phyloP scores from a whole-genome alignment of 2,888 invertebrate genomes.

The Ctenicera cuprea region DNA sequence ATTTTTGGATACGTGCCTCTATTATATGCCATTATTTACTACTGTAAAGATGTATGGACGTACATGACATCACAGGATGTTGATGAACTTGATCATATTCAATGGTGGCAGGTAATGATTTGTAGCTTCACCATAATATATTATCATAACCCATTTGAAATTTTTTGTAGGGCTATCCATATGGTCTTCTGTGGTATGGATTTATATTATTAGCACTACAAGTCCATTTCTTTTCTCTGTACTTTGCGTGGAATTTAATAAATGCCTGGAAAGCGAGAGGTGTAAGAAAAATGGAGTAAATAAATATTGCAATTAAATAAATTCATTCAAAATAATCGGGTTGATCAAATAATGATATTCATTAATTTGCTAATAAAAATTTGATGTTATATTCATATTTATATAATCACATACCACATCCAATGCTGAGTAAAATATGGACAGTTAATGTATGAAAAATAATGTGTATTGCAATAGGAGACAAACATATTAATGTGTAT shows the following conservation, averaged over 20 bases:
- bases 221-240: constrained; percentile 90
- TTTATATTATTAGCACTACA: constrained; percentile 92
- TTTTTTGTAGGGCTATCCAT: constrained; percentile 85
- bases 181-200: constrained; percentile 94
- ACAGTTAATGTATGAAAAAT: too few species aligned
- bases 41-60: constrained; percentile 88
- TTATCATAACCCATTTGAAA: constrained; percentile 41
- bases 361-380: neutral
- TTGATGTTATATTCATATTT: too few species aligned
- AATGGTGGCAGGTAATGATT: constrained; percentile 85
- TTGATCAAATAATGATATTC: constrained; percentile 11
- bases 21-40: constrained; percentile 87
- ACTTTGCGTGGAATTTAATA: constrained; percentile 88
- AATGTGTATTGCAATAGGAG: too few species aligned
- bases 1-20: constrained; percentile 89
- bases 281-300: constrained; percentile 81
- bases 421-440: too few species aligned
- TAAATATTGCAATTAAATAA: constrained; percentile 9
- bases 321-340: neutral
- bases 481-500: too few species aligned
- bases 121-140: constrained; percentile 20
- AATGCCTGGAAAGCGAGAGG: constrained; percentile 89
- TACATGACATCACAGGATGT: constrained; percentile 83
- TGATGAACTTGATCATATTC: constrained; percentile 77
- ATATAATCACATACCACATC: too few species aligned